Base-by-base conservation (phyloP, 2,888 invertebrate species). In the Xestia xanthographa region DNA sequence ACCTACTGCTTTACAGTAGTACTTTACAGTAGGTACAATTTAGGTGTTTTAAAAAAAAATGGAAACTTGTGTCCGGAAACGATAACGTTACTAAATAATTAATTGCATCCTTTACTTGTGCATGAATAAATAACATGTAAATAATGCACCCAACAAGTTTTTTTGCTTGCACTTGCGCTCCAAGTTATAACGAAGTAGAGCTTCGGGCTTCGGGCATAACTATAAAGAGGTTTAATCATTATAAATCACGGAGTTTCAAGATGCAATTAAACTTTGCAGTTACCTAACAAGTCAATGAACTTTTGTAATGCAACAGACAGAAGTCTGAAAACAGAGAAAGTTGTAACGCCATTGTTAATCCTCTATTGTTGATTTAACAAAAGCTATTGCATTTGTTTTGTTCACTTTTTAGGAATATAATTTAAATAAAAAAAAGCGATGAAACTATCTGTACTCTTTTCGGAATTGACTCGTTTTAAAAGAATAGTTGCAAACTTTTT, bases 291-390 rank as follows among this genome's bases (percentile, higher is more conserved):
- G 87, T 86, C 84, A 85, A 86, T 50, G 89, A 87, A 84, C 90
- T 86, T 83, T 79, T 72, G 38, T 63, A 79, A 69, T 69, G 68
- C 75, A 86, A 73, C 75, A 82, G 77, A 75, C 77, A 82, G 60
- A 77, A 80, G 66, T 77, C 77, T 81, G 53, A 79, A 86, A 77
- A 80, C 62, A 82, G 86, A 87, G 75, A 82, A 88, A 88, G 87
- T 86, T 75, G 71, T 73, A 79, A 80, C 80, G 66, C 76, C 73
- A 84, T 88, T 87, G 83, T 89, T 80, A 80, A 73, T 84, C 38
- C 48, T 22, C 58, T 56, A 11, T 80, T 78, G 58, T 72, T 77
- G 29, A 66, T 74, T 75, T 75, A 58, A 41, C 62, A 58, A 71
- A 56, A 56, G 8, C 63, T 43, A n/a, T 29, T 53, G 41, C 58